These are phyloP conservation scores for Neuroterus valhalla DNA, from an alignment of 1,140 invertebrate species.

Conservation along the genomic window DNA sequence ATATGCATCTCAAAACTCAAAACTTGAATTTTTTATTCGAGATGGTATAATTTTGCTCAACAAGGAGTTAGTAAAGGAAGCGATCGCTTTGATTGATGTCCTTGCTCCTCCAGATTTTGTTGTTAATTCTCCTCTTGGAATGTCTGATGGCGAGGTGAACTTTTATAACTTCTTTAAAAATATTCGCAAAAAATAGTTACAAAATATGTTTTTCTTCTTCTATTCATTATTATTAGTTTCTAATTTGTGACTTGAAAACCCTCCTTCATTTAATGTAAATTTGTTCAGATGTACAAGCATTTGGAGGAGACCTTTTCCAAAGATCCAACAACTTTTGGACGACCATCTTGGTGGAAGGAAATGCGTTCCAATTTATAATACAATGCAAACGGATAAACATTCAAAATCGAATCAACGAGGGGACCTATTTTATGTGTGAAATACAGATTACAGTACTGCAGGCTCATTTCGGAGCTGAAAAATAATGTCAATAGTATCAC, in stretches of 20 bases:
- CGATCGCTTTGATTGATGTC: constrained; percentile 90
- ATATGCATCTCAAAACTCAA: constrained; percentile 70
- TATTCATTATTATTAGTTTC: too few species aligned
- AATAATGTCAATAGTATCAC: too few species aligned
- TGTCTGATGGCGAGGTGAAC: constrained; percentile 6
- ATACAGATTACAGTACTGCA: too few species aligned
- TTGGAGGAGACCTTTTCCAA: not conserved
- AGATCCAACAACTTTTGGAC: not conserved
- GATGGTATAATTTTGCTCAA: constrained; percentile 83
- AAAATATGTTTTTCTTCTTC: too few species aligned
- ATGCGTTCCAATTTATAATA: not conserved
- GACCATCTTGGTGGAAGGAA: not conserved
- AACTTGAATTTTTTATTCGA: constrained; percentile 79
- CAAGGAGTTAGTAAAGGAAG: constrained; percentile 82
- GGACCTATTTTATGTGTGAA: too few species aligned
- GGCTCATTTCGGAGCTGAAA: too few species aligned
- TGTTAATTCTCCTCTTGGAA: constrained; percentile 12
- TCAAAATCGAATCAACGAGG: not conserved
- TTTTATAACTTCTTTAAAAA: not conserved
- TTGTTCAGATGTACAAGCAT: not conserved
- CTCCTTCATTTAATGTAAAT: too few species aligned
- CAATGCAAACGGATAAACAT: not conserved
- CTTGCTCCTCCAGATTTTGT: constrained; percentile 90
- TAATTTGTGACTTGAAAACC: too few species aligned
- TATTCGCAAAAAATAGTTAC: too few species aligned